These are phyloP conservation scores for Caenorhabditis brenneri DNA, from an alignment of 1,140 invertebrate species.

Conservation along the genomic window DNA sequence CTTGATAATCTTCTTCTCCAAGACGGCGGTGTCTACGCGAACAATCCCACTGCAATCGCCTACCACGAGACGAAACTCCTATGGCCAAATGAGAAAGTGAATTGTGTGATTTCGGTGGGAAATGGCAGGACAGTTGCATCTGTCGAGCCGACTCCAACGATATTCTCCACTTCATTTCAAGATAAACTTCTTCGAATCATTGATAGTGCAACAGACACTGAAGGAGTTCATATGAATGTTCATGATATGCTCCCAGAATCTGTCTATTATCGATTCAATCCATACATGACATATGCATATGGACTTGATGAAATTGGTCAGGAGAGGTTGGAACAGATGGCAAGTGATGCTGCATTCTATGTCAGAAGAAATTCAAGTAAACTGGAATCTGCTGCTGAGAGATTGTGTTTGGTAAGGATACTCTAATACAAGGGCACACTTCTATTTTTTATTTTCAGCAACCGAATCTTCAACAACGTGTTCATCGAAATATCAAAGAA, in stretches of 20 bases:
- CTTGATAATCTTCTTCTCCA: conserved; percentile 74
- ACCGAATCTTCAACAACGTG: conserved; percentile 7
- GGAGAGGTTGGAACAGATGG: conserved; percentile 70
- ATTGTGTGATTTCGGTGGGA: conserved; percentile 86
- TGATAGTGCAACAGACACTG: conserved; percentile 47
- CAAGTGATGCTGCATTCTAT: conserved; percentile 62
- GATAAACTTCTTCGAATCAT: conserved; percentile 75
- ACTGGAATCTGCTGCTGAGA: conserved; percentile 58
- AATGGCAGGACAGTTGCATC: conserved; percentile 75
- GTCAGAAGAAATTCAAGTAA: conserved; percentile 64
- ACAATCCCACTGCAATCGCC: conserved; percentile 88
- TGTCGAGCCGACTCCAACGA: conserved; percentile 63
- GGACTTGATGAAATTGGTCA: conserved; percentile 83
- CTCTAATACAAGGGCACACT: neutral
- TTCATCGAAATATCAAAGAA: neutral
- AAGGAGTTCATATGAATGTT: conserved; percentile 41
- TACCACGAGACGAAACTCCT: conserved; percentile 84
- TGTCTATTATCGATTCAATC: conserved; percentile 89
- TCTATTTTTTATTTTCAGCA: neutral
- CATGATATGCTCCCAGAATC: conserved; percentile 10
- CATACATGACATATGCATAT: conserved; percentile 83
- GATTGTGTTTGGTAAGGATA: conserved; percentile 52
- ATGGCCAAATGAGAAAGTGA: conserved; percentile 82
- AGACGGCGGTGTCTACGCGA: conserved; percentile 81
- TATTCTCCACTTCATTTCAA: conserved; percentile 73